Percentiles rank a stretch among this genome's conserved stretches.
These are phyloP conservation scores for Brachionus manjavacas DNA, from an alignment of 1,140 invertebrate species.

Conservation along the genomic window DNA sequence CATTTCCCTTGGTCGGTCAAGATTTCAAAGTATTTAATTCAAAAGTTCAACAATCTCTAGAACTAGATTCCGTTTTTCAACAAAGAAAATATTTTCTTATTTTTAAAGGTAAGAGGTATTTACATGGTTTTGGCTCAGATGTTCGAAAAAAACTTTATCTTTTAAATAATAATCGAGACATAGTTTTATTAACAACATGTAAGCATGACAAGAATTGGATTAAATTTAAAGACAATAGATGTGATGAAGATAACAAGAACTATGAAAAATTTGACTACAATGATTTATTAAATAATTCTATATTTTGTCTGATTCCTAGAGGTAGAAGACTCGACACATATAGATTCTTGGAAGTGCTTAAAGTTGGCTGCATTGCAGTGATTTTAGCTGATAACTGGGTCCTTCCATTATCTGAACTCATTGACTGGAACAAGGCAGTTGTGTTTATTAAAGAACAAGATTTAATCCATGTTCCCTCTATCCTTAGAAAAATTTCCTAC, in stretches of 20 bases:
- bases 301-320: slow-evolving; percentile 93
- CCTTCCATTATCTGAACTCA: slow-evolving; percentile 90
- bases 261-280: slow-evolving; percentile 87
- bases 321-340: slow-evolving; percentile 90
- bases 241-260: slow-evolving; percentile 74
- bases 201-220: slow-evolving; percentile 96
- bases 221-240: slow-evolving; percentile 88
- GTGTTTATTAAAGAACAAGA: slow-evolving; percentile 89
- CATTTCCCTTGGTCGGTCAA: slow-evolving; percentile 91
- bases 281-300: slow-evolving; percentile 85
- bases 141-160: slow-evolving; percentile 95
- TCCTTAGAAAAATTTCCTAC: neutral
- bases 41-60: slow-evolving; percentile 67
- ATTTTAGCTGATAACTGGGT: slow-evolving; percentile 93
- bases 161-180: slow-evolving; percentile 87
- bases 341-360: slow-evolving; percentile 60
- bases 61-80: slow-evolving; percentile 61
- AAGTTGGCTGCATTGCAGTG: slow-evolving; percentile 91
- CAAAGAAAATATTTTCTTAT: slow-evolving; percentile 79
- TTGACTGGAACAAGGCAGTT: slow-evolving; percentile 90
- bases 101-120: slow-evolving; percentile 94
- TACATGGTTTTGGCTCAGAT: slow-evolving; percentile 95
- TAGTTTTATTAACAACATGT: slow-evolving; percentile 95
- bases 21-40: slow-evolving; percentile 84
- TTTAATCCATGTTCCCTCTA: slow-evolving; percentile 55